These are phyloP conservation scores for Brotula barbata DNA, from an alignment of 2,797 vertebrate species.

Conservation along the genomic window DNA sequence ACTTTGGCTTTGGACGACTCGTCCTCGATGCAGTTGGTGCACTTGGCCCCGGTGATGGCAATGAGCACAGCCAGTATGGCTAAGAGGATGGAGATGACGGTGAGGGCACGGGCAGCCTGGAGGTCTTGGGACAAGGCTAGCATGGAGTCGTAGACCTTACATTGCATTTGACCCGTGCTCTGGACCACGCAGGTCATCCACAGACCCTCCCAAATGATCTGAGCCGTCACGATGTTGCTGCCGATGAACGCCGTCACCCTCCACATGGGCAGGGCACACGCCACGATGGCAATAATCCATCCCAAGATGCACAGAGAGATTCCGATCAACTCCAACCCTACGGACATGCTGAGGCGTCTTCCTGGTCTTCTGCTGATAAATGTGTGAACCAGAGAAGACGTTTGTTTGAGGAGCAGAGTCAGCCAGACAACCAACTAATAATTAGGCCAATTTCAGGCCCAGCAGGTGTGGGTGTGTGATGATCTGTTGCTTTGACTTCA, in stretches of 20 bases:
- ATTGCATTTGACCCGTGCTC: conserved; percentile 91
- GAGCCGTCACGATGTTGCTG: conserved; percentile 90
- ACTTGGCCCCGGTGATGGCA: conserved; percentile 90
- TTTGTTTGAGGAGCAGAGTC: conserved; percentile 15
- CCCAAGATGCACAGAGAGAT: conserved; percentile 85
- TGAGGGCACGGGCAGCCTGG: conserved; percentile 88
- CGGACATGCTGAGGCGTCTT: conserved; percentile 81
- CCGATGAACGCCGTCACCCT: conserved; percentile 91
- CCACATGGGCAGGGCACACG: conserved; percentile 92
- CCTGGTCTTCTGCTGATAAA: conserved; percentile 15
- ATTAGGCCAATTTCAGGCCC: conserved; percentile 38
- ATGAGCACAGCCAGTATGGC: conserved; percentile 84
- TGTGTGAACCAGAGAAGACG: conserved; percentile 39
- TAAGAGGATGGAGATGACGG: conserved; percentile 87
- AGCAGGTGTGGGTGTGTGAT: conserved; percentile 48
- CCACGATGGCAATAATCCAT: conserved; percentile 87
- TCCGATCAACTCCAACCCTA: conserved; percentile 89
- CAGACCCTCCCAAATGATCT: conserved; percentile 89
- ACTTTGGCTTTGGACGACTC: conserved; percentile 90
- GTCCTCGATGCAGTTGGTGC: conserved; percentile 93
- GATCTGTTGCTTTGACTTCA: conserved; percentile 54
- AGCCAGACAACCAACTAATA: conserved; percentile 17
- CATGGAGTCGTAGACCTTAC: conserved; percentile 90
- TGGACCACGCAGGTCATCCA: conserved; percentile 93
- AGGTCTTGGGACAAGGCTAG: conserved; percentile 86